These are phyloP conservation scores for Tangara arthus DNA, from an alignment of 2,797 vertebrate genomes.

Conservation along the genomic window DNA sequence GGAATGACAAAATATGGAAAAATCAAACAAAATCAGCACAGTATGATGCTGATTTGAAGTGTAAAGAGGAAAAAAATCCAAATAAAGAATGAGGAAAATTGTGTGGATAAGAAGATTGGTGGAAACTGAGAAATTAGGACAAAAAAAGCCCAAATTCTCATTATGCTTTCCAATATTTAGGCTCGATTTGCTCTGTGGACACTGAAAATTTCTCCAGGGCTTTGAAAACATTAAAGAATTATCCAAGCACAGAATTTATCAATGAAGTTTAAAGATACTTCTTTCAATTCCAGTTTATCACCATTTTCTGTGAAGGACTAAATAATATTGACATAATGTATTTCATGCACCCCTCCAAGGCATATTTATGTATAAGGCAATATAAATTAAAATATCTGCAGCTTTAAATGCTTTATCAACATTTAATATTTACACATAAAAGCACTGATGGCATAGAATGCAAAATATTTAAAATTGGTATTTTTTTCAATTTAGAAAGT, in stretches of 20 bases:
- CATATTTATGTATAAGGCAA: not conserved
- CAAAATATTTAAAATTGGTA: rapidly evolving
- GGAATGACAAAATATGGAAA: not conserved
- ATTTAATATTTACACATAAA: not conserved
- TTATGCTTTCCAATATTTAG: not conserved
- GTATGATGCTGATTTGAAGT: not conserved
- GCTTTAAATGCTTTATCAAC: not conserved
- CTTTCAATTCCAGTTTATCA: not conserved
- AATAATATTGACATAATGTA: not conserved
- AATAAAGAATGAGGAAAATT: not conserved
- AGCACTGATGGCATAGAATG: not conserved
- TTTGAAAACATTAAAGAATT: not conserved
- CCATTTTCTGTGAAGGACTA: not conserved
- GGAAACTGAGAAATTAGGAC: not conserved
- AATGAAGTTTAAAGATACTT: not conserved
- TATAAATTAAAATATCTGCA: not conserved
- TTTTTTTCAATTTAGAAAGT: not conserved
- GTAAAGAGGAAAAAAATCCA: not conserved
- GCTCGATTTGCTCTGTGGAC: not conserved
- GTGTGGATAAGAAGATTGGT: not conserved
- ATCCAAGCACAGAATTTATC: not conserved
- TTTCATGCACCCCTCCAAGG: not conserved
- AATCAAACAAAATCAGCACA: not conserved
- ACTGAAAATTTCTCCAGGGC: not conserved
- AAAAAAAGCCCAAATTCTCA: not conserved